phyloP scores from a whole-genome alignment of 2,797 vertebrate genomes.

The Melopsittacus undulatus region DNA sequence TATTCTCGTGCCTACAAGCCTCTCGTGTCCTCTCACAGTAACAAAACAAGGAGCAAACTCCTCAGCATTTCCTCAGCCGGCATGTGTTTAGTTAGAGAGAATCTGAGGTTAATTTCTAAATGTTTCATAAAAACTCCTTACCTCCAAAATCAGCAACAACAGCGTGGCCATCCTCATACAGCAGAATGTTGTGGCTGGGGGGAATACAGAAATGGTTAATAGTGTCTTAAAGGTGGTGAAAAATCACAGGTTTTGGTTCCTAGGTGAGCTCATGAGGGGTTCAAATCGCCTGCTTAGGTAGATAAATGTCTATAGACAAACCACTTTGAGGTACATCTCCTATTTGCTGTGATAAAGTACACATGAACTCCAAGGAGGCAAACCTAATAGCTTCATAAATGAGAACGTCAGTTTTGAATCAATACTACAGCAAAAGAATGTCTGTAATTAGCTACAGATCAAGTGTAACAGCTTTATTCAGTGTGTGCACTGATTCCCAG shows the following conservation, averaged over 20 bases:
- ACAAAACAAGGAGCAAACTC: neutral
- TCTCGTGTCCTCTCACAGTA: neutral
- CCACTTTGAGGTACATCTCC: neutral
- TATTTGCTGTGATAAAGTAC: neutral
- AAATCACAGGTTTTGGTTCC: neutral
- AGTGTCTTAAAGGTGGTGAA: neutral
- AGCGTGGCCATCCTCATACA: slow-evolving; percentile 94
- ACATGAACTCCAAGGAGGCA: neutral
- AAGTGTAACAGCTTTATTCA: neutral
- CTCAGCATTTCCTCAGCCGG: neutral
- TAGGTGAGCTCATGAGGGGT: neutral
- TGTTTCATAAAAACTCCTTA: slow-evolving; percentile 51
- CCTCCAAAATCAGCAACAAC: slow-evolving; percentile 97
- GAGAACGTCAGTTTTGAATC: slow-evolving; percentile 3
- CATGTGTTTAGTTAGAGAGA: neutral
- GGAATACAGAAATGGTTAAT: neutral
- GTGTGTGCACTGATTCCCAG: neutral
- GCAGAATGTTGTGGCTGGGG: slow-evolving; percentile 93
- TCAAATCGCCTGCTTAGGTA: neutral
- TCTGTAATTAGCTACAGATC: neutral
- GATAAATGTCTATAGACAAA: neutral
- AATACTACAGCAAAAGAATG: neutral
- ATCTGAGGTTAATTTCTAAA: neutral
- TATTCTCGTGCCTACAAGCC: neutral
- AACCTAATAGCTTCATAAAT: neutral